phyloP scores from a whole-genome alignment of 2,113 vertebrate species.

The Holacanthus passer region DNA sequence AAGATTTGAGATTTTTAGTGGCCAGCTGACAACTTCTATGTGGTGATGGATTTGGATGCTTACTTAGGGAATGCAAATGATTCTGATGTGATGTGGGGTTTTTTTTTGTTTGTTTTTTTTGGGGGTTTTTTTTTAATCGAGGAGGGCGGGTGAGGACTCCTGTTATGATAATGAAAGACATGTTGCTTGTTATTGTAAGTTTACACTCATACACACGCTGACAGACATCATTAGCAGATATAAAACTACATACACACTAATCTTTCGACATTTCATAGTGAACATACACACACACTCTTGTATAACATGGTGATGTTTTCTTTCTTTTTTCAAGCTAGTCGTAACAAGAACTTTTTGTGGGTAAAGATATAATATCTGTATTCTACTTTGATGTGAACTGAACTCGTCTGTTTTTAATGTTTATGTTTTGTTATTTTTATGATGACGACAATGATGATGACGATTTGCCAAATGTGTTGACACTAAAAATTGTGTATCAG shows the following conservation, averaged over 20 bases:
- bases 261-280: conserved; percentile 29
- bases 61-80: conserved; percentile 61
- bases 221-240: conserved; percentile 35
- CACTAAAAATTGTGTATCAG: conserved; percentile 83
- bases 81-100: conserved; percentile 56
- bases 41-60: conserved; percentile 75
- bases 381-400: conserved; percentile 82
- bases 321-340: conserved; percentile 88
- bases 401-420: conserved; percentile 89
- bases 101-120: neutral
- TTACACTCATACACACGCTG: conserved; percentile 47
- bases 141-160: conserved; percentile 24
- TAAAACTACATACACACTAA: conserved; percentile 31
- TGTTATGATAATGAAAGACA: conserved; percentile 67
- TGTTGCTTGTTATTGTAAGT: conserved; percentile 68
- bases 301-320: conserved; percentile 87
- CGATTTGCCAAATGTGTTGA: conserved; percentile 88
- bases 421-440: conserved; percentile 86
- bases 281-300: conserved; percentile 36
- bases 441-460: conserved; percentile 74
- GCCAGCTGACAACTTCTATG: conserved; percentile 58
- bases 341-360: conserved; percentile 94
- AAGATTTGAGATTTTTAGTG: conserved; percentile 61
- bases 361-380: conserved; percentile 80
- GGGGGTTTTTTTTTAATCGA: conserved; percentile 1